Percentiles rank a stretch among this genome's conserved stretches.
Evolutionary conservation across 2,113 vertebrate genomes (phyloP).

Genomic region (Vidua chalybeata): DNA sequence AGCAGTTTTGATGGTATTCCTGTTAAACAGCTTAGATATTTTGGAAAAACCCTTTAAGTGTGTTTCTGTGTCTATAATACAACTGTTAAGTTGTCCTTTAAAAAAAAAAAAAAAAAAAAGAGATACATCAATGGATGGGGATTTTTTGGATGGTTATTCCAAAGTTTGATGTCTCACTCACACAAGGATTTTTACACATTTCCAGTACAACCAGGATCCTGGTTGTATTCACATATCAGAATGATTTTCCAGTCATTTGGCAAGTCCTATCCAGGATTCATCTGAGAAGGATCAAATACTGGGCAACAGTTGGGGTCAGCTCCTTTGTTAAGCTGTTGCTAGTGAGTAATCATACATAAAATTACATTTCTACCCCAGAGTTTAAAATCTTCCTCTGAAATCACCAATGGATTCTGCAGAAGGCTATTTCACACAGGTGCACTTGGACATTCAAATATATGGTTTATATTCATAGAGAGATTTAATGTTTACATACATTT

Average conservation of each 20-base stretch:
- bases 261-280: neutral
- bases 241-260: neutral
- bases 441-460: neutral
- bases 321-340: neutral
- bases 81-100: neutral
- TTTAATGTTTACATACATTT: neutral
- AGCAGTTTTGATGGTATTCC: neutral
- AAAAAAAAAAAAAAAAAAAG: neutral
- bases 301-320: neutral
- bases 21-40: neutral
- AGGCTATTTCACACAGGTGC: neutral
- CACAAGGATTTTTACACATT: neutral
- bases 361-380: neutral
- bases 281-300: neutral
- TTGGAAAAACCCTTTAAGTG: neutral
- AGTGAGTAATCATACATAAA: neutral
- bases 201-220: neutral
- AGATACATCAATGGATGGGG: accelerated
- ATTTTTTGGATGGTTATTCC: neutral
- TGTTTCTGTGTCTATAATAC: neutral
- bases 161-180: neutral
- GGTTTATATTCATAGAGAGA: too few species aligned
- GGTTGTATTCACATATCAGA: neutral
- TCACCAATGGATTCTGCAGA: neutral
- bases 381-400: neutral